A percentile compares a stretch with the other conserved stretches of the same genome.
Conservation (phyloP, 2,113 vertebrate species). For the Nothocercus nigrocapillus region DNA sequence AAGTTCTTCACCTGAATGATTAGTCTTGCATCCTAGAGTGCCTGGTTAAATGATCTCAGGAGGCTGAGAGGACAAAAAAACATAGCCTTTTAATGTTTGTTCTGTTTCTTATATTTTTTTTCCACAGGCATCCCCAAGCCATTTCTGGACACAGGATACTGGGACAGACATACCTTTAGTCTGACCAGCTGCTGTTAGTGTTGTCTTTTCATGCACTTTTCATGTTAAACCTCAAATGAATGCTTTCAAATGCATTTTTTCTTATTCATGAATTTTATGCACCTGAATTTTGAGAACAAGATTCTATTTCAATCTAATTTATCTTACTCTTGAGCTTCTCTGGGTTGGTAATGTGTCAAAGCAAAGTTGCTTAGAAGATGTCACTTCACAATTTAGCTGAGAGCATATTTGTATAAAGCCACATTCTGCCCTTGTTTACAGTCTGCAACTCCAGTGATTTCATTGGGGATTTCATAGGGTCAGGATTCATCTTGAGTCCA, state of each 20-base stretch:
- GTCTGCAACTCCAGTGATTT: background rate
- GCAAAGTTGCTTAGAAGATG: background rate
- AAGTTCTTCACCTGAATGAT: background rate
- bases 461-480: background rate
- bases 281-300: background rate
- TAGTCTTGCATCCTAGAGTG: background rate
- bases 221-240: background rate
- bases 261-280: background rate
- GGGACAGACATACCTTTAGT: background rate
- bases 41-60: background rate
- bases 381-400: background rate
- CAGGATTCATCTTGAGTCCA: background rate
- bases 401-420: background rate
- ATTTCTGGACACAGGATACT: background rate
- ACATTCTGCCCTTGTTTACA: background rate
- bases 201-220: background rate
- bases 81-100: fast-evolving
- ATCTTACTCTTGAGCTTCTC: background rate
- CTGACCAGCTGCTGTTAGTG: background rate
- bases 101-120: background rate
- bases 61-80: background rate
- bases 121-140: background rate
- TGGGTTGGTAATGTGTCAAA: background rate
- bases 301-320: background rate
- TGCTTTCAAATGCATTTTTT: background rate